Evolutionary conservation across 2,888 invertebrate genomes (phyloP), one percentile per base, ranked within the genome.

Genomic region (Chaitophorus viminalis): DNA sequence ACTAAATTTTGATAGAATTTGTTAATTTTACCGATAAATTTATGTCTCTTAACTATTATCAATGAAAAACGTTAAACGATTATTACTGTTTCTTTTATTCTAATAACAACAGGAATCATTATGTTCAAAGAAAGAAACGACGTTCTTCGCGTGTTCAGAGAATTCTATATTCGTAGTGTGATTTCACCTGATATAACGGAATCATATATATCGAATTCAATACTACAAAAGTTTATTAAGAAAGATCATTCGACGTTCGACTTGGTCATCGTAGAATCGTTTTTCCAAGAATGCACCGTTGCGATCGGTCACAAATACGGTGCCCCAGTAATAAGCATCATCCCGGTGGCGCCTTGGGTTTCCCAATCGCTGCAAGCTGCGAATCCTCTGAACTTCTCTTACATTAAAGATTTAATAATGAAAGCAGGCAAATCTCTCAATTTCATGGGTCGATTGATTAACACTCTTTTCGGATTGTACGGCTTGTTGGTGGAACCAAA

Each of bases 271-370:
- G 36, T 89, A 18, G 89, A 86, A 74, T 81, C 89, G 14, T 91
- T 91, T 52, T 90, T 90, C 0, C 90, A 91, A 0, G 90, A 90
- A 0, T 91, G 91, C 88, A 91, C 90, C 77, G 89, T 90, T 3
- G 90, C 90, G 0, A 65, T 91, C 8, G 91, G 91, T 5, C 89
- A 90, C 76, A 85, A 90, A 18, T 89, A 90, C 6, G 90, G 90
- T 9, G 89, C 91, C 2, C 91, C 91, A 0, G 88, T 91, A 14
- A 89, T 91, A 39, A 65, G 17, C 60, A 54, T 87, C 2, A 6
- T 87, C 65, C 87, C 87, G 0, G 17, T 87, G 21, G 29, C 87
- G 0, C 87, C 87, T 39, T 81, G 74, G 65, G 33, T 46, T 0
- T 31, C 31, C 0, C 8, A 8, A 31, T 87, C 86, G 5, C 31